Evolutionary conservation across 2,888 invertebrate species (phyloP).

Genomic region (Andrena hattorfiana): DNA sequence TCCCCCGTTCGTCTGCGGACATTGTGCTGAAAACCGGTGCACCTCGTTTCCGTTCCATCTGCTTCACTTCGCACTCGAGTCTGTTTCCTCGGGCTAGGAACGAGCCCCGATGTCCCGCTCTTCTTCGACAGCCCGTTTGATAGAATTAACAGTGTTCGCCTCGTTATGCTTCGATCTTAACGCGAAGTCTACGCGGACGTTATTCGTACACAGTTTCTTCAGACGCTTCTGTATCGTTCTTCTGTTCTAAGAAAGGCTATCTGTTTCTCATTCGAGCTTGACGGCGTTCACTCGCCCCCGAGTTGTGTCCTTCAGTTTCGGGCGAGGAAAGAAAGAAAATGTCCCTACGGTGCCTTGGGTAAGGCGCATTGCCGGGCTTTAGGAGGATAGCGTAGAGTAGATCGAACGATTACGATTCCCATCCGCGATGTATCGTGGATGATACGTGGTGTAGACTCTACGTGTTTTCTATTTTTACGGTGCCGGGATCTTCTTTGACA

Average conservation of each 20-base stretch:
- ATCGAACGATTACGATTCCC: neutral
- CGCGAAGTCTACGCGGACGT: constrained; percentile 26
- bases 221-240: neutral
- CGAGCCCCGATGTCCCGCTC: neutral
- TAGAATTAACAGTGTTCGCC: neutral
- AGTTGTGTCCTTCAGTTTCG: neutral
- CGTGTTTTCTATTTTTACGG: constrained; percentile 70
- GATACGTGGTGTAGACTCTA: constrained; percentile 34
- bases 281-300: neutral
- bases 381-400: neutral
- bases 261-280: neutral
- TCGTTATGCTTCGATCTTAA: neutral
- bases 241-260: neutral
- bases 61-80: neutral
- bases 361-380: neutral
- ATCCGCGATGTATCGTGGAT: constrained; percentile 37
- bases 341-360: neutral
- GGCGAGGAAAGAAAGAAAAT: neutral
- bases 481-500: constrained; percentile 67
- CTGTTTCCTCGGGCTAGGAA: neutral
- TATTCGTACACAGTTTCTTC: constrained; percentile 35
- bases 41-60: neutral
- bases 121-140: neutral
- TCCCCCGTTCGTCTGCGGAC: neutral
- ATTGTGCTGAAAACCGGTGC: neutral